Conservation (phyloP, 2,888 invertebrate species). For the Sympetrum striolatum region DNA sequence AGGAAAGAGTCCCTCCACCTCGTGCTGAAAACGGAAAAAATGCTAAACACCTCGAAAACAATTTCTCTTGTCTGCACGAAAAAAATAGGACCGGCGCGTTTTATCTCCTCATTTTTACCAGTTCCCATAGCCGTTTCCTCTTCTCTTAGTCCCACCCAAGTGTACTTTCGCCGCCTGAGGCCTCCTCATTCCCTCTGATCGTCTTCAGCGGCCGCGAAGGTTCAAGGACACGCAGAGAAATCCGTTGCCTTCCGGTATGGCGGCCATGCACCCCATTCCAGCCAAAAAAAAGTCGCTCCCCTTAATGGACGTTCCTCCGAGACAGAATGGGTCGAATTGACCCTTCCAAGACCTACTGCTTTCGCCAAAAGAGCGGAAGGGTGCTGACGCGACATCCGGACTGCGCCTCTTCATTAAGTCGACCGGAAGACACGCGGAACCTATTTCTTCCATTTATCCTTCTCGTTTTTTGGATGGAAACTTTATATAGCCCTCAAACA, state of each 20-base stretch:
- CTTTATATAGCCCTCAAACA: neutral
- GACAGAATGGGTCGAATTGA: neutral
- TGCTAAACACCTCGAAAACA: neutral
- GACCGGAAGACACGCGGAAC: neutral
- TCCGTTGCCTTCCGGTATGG: constrained; percentile 28
- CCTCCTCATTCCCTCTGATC: neutral
- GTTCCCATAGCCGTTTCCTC: neutral
- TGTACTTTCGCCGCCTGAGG: constrained; percentile 20
- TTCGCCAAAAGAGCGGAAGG: neutral
- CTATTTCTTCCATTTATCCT: neutral
- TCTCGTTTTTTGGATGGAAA: neutral
- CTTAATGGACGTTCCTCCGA: neutral
- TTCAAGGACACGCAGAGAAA: constrained; percentile 29
- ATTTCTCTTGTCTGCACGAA: neutral
- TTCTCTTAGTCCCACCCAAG: neutral
- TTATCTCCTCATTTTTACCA: neutral
- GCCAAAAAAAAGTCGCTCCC: neutral
- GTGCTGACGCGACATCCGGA: neutral
- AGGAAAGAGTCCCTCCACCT: neutral
- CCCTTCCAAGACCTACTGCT: neutral
- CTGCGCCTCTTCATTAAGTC: neutral
- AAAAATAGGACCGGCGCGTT: neutral
- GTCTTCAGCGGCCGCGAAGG: neutral
- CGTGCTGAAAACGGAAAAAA: neutral
- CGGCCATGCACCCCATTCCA: neutral